Evolutionary conservation across 2,888 invertebrate genomes (phyloP), one percentile per base, ranked within the genome.

Genomic region (Hybos culiciformis): DNA sequence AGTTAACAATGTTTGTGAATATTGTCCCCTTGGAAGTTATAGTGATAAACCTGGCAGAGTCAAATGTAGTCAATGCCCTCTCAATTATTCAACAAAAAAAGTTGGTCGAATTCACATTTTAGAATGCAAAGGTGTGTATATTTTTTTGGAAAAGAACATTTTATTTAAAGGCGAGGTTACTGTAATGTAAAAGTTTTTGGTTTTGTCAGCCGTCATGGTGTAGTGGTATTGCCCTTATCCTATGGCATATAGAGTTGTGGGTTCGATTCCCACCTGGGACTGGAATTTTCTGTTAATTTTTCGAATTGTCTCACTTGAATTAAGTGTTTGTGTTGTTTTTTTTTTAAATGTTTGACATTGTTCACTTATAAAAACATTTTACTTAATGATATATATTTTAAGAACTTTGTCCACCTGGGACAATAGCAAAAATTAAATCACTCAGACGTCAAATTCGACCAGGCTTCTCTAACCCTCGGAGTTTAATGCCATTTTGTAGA

Each of bases 21-120:
- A 72, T 23, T 80, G 80, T 55, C 62, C 66, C 9, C 59, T 70
- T 40, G 78, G 78, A 3, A 69, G 67, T n/a, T 80, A 73, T 54
- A 78, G 76, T 51, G 68, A 72, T 21, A 52, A 61, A 29, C 62
- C 67, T 24, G 78, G 75, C 3, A 71, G 74, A 45, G 58, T 61
- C 1, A 55, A 63, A 1, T 81, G 80, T 53, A 56, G 61, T 12
- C 57, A 63, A 15, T 81, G 80, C 54, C 78, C 79, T 0, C 52
- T 57, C 17, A 61, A 71, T 51, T 70, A 70, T 41, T 77, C 73
- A 2, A 80, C 80, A 0, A 66, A 66, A 45, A 67, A 66, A 53
- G 56, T 66, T 46, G 70, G 68, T 38, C 61, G 69, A 1, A 68
- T 67, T 54, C 58, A 57, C 18, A 36, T 58, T 5, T 55, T 60